Conservation (phyloP, 1,140 invertebrate species). For the Asbolus verrucosus region DNA sequence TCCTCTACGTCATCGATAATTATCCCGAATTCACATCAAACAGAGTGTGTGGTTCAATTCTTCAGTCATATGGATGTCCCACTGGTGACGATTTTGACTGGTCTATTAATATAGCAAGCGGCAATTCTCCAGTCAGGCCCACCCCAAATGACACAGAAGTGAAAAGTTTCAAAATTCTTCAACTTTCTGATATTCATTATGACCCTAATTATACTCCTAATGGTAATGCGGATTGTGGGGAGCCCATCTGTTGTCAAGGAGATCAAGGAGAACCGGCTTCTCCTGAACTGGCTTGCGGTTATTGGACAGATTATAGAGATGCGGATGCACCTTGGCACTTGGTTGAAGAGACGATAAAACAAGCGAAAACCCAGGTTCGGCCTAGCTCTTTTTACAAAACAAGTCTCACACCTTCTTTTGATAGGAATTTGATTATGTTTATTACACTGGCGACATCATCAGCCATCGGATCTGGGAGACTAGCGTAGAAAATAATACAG, state of each 20-base stretch:
- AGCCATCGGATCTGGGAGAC: conserved; percentile 89
- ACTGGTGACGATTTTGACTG: conserved; percentile 67
- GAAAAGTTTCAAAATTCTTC: conserved; percentile 68
- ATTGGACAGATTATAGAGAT: conserved; percentile 80
- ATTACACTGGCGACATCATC: conserved; percentile 88
- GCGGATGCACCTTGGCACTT: conserved; percentile 71
- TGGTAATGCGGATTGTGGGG: conserved; percentile 76
- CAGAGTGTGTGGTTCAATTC: conserved; percentile 69
- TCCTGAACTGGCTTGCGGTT: conserved; percentile 71
- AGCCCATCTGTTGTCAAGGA: conserved; percentile 83
- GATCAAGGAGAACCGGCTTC: conserved; percentile 65
- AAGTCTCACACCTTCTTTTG: conserved; percentile 22
- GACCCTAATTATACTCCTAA: conserved; percentile 79
- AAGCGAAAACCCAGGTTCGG: conserved; percentile 51
- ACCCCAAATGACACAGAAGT: conserved; percentile 11
- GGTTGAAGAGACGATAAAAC: conserved; percentile 51
- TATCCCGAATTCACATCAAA: conserved; percentile 65
- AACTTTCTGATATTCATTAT: conserved; percentile 86
- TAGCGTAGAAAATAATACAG: conserved; percentile 73
- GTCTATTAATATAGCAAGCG: conserved; percentile 68
- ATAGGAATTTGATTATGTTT: conserved; percentile 73
- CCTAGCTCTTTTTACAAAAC: conserved; percentile 9
- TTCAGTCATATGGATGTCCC: conserved; percentile 66
- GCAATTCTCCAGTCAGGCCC: conserved; percentile 32
- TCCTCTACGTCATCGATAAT: conserved; percentile 65